phyloP scores from a whole-genome alignment of 2,113 vertebrate species.

The Mormoops blainvillei region DNA sequence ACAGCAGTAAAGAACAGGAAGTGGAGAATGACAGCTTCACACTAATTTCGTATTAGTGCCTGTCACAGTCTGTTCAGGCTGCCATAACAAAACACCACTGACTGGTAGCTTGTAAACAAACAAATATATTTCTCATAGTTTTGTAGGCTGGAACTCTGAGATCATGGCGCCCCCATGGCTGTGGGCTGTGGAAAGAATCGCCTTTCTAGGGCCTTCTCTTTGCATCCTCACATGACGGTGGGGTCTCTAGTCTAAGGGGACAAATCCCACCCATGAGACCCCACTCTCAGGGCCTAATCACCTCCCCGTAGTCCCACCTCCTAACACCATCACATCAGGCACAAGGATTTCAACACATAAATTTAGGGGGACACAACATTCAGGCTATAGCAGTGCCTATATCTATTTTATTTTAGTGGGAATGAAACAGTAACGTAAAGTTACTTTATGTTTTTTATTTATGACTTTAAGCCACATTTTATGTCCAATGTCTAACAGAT shows the following conservation, averaged over 20 bases:
- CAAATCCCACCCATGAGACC: neutral
- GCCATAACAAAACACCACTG: neutral
- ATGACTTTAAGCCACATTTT: neutral
- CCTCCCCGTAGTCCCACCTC: neutral
- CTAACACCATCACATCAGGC: neutral
- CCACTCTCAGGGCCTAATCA: neutral
- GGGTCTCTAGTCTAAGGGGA: neutral
- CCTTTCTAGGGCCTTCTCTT: neutral
- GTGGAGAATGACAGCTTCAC: neutral
- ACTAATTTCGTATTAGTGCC: fast-evolving
- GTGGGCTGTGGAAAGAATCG: neutral
- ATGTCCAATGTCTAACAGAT: neutral
- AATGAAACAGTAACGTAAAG: neutral
- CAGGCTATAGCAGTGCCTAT: fast-evolving
- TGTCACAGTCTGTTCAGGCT: neutral
- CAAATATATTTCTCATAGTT: neutral
- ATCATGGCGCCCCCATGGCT: fast-evolving
- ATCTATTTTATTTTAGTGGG: neutral
- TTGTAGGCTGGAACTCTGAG: neutral
- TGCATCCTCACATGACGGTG: neutral
- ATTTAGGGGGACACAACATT: fast-evolving
- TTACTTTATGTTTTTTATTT: neutral
- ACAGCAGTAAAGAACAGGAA: neutral
- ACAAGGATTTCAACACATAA: fast-evolving
- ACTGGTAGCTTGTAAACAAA: neutral